Conservation (phyloP, 2,113 vertebrate species). For the Diglossa brunneiventris region DNA sequence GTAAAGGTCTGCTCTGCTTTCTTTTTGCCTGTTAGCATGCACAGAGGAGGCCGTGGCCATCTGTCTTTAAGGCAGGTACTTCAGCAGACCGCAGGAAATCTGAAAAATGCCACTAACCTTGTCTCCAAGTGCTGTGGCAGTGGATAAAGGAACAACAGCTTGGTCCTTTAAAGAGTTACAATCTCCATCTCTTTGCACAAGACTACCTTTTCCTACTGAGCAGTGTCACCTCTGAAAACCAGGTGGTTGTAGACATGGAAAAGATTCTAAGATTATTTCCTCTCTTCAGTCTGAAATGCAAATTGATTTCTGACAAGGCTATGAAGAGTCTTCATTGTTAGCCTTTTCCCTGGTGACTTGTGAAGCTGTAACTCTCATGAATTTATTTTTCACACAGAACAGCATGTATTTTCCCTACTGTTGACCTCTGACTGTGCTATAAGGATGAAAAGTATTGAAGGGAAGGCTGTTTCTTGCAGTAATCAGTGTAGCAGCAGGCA, state of each 20-base stretch:
- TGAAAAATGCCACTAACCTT: not conserved
- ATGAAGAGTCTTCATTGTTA: slow-evolving; percentile 51
- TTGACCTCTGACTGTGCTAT: slow-evolving; percentile 57
- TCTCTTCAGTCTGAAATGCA: slow-evolving; percentile 44
- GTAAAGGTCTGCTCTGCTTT: not conserved
- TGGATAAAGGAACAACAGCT: not conserved
- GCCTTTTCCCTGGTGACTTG: slow-evolving; percentile 55
- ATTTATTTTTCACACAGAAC: slow-evolving; percentile 60
- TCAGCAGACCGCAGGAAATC: not conserved
- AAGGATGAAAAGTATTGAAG: slow-evolving; percentile 43
- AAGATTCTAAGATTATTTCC: not conserved
- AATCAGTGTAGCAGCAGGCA: slow-evolving; percentile 47
- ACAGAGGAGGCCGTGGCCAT: not conserved
- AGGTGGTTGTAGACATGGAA: not conserved
- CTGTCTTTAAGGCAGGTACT: not conserved
- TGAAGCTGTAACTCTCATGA: slow-evolving; percentile 52
- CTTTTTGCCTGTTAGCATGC: not conserved
- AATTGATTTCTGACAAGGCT: slow-evolving; percentile 36
- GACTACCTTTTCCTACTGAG: not conserved
- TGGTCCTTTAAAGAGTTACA: not conserved
- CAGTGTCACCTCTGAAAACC: not conserved
- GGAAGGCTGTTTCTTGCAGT: slow-evolving; percentile 29
- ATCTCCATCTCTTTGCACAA: not conserved
- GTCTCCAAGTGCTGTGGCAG: not conserved
- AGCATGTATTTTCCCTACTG: slow-evolving; percentile 47